phyloP scores from a whole-genome alignment of 1,140 invertebrate genomes.

The Orchestia grillus region DNA sequence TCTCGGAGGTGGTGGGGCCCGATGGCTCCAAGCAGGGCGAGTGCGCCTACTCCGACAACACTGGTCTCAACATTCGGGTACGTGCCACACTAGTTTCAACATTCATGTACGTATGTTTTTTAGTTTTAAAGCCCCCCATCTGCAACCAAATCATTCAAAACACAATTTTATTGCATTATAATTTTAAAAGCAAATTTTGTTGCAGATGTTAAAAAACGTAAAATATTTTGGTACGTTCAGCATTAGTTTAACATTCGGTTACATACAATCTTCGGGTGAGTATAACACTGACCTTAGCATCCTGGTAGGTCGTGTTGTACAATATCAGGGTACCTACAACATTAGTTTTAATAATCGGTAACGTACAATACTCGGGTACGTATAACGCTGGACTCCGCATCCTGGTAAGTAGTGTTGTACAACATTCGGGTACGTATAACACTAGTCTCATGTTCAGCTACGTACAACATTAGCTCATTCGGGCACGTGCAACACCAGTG shows the following conservation, averaged over 20 bases:
- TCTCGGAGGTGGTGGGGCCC: neutral
- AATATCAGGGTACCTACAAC: too few relatives aligned
- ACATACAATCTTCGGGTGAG: too few relatives aligned
- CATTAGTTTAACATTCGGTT: neutral
- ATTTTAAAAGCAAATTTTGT: too few relatives aligned
- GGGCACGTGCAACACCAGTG: too few relatives aligned
- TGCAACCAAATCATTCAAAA: too few relatives aligned
- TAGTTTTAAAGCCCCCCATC: too few relatives aligned
- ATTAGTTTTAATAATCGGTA: too few relatives aligned
- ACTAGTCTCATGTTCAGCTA: neutral
- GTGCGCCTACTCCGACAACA: constrained; percentile 19
- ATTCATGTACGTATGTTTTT: too few relatives aligned
- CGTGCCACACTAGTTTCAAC: neutral
- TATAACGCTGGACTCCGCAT: neutral
- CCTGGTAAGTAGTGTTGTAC: neutral
- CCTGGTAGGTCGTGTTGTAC: too few relatives aligned
- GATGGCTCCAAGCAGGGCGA: neutral
- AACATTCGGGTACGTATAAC: neutral
- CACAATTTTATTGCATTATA: too few relatives aligned
- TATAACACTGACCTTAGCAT: neutral
- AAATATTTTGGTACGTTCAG: neutral
- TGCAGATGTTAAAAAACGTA: too few relatives aligned
- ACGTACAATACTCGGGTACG: neutral
- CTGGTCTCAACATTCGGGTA: neutral
- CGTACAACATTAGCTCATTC: neutral